These are phyloP conservation scores for Ciconia maguari DNA, from an alignment of 2,113 vertebrate genomes.

Conservation along the genomic window DNA sequence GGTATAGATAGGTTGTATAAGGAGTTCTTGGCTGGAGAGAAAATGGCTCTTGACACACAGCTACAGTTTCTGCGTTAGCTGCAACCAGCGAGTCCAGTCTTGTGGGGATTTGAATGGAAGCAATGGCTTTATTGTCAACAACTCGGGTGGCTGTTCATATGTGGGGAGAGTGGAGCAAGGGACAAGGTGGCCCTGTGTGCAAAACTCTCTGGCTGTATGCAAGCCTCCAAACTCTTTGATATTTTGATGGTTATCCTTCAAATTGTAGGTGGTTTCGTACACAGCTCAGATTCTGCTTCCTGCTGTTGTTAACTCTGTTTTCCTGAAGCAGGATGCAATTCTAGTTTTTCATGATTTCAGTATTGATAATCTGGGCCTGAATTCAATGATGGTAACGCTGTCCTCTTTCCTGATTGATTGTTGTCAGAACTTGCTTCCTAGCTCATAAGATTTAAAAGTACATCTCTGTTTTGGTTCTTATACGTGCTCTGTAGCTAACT, in stretches of 20 bases:
- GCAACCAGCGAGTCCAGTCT: neutral
- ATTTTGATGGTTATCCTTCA: neutral
- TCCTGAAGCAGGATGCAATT: neutral
- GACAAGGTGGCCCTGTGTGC: neutral
- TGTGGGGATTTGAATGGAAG: neutral
- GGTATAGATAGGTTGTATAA: neutral
- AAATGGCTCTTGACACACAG: neutral
- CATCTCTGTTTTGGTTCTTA: neutral
- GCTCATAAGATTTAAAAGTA: neutral
- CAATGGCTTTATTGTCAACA: neutral
- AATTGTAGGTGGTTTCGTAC: too few relatives aligned
- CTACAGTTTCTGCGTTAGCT: neutral
- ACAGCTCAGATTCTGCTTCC: neutral
- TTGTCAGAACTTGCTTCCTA: neutral
- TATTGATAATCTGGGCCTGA: neutral
- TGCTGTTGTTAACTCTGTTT: neutral
- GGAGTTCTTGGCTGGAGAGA: neutral
- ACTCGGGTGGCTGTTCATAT: rapidly evolving
- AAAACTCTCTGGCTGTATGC: neutral
- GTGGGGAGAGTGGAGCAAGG: neutral
- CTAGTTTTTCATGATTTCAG: neutral
- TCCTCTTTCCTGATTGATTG: neutral
- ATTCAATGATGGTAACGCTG: neutral
- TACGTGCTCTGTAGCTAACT: neutral
- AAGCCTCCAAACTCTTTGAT: neutral